A percentile compares a stretch with the other conserved stretches of the same genome.
Conservation (phyloP, 2,888 invertebrate genomes). For the Eupithecia centaureata region DNA sequence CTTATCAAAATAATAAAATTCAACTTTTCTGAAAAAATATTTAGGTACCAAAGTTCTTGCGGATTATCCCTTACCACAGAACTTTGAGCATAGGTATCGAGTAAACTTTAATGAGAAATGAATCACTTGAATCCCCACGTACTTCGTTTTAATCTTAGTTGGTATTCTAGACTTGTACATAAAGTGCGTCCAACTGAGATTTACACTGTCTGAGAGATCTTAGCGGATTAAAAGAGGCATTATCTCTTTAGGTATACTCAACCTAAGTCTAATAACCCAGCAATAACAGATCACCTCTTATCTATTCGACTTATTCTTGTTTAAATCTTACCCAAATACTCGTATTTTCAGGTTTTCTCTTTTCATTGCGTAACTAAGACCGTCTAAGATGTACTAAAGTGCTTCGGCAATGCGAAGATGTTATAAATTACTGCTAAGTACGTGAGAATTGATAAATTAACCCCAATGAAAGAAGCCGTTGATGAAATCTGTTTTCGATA, state of each 20-base stretch:
- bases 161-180: background rate
- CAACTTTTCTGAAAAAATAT: background rate
- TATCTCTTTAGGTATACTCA: background rate
- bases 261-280: background rate
- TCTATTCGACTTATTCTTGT: background rate
- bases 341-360: slow-evolving; percentile 11
- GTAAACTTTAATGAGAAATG: background rate
- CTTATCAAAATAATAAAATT: background rate
- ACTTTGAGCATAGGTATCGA: background rate
- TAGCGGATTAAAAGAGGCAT: background rate
- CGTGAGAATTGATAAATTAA: slow-evolving; percentile 57
- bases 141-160: background rate
- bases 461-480: slow-evolving; percentile 59
- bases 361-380: slow-evolving; percentile 9
- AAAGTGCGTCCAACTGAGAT: background rate
- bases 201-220: background rate
- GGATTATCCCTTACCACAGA: background rate
- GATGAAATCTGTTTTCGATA: slow-evolving; percentile 70
- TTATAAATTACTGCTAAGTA: slow-evolving; percentile 28
- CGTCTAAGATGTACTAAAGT: slow-evolving; percentile 15
- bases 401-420: slow-evolving; percentile 15
- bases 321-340: slow-evolving; percentile 26
- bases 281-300: background rate
- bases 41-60: background rate
- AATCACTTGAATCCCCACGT: background rate